These are phyloP conservation scores for Tympanuchus pallidicinctus DNA, from an alignment of 2,113 vertebrate genomes.

Conservation along the genomic window DNA sequence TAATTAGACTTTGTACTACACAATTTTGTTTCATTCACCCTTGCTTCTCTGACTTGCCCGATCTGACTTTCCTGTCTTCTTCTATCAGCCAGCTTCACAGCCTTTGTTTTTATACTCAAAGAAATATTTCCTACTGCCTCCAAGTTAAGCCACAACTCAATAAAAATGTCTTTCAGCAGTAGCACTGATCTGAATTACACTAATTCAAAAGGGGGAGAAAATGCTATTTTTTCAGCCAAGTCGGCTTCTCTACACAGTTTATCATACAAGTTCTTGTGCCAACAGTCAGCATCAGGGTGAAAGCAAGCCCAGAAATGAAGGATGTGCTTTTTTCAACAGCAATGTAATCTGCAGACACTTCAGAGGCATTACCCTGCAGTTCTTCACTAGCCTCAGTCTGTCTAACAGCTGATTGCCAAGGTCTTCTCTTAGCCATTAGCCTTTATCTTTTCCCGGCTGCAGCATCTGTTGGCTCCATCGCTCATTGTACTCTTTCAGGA, in stretches of 20 bases:
- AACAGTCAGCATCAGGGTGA: not conserved
- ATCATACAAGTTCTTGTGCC: not conserved
- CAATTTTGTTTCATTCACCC: conserved; percentile 1
- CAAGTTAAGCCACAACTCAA: not conserved
- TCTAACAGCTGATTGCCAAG: not conserved
- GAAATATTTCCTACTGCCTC: not conserved
- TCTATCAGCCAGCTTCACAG: not conserved
- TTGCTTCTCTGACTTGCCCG: not conserved
- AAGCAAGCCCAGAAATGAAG: not conserved
- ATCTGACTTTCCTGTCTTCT: not conserved
- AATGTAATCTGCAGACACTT: not conserved
- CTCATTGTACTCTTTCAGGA: not conserved
- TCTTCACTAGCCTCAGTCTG: not conserved
- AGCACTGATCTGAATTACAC: not conserved
- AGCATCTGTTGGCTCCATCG: not conserved
- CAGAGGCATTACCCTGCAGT: not conserved
- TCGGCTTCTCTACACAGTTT: not conserved
- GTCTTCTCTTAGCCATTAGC: not conserved
- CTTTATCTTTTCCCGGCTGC: not conserved
- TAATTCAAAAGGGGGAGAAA: not conserved
- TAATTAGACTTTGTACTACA: conserved; percentile 47
- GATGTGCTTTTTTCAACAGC: not conserved
- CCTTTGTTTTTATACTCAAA: not conserved
- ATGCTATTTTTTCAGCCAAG: not conserved
- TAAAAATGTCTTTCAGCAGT: not conserved